phyloP scores from a whole-genome alignment of 2,797 vertebrate genomes.

The Orestias chungarensis region DNA sequence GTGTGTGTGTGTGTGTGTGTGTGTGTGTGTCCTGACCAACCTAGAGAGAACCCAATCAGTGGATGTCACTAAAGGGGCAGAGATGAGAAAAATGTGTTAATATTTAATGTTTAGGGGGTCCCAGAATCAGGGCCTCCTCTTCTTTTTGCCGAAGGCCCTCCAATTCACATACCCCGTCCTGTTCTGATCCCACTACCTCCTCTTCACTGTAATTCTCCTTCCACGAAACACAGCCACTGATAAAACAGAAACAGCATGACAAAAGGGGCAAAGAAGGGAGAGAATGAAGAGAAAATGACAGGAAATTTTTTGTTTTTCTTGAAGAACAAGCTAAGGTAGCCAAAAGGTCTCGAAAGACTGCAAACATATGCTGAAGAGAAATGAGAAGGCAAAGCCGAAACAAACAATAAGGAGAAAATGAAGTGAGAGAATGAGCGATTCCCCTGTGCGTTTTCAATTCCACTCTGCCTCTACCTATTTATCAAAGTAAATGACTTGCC shows the following conservation, averaged over 20 bases:
- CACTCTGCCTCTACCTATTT: slow-evolving; percentile 62
- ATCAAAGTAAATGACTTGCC: slow-evolving; percentile 69
- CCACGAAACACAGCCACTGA: slow-evolving; percentile 55
- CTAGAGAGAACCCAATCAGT: slow-evolving; percentile 76
- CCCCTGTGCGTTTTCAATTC: slow-evolving; percentile 57
- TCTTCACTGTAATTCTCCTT: slow-evolving; percentile 42
- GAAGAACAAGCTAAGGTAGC: slow-evolving; percentile 31
- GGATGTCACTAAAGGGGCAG: slow-evolving; percentile 74
- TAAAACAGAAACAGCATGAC: slow-evolving; percentile 45
- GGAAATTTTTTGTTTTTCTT: slow-evolving; percentile 39
- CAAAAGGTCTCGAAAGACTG: slow-evolving; percentile 18
- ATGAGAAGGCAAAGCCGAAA: slow-evolving; percentile 36
- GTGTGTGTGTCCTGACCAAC: slow-evolving; percentile 39
- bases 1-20: slow-evolving; percentile 39
- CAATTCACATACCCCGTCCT: slow-evolving; percentile 77
- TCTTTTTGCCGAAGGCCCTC: slow-evolving; percentile 69
- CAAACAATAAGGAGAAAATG: slow-evolving; percentile 29
- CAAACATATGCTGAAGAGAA: slow-evolving; percentile 18
- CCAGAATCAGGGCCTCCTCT: slow-evolving; percentile 55
- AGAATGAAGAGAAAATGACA: slow-evolving; percentile 13
- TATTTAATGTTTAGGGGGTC: slow-evolving; percentile 82
- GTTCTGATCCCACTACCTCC: slow-evolving; percentile 17
- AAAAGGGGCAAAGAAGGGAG: slow-evolving; percentile 31
- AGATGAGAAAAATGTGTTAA: slow-evolving; percentile 82
- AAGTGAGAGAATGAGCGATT: slow-evolving; percentile 36